A percentile compares a stretch with the other conserved stretches of the same genome.
phyloP scores from a whole-genome alignment of 2,888 invertebrate genomes.

The Coecobrya sp. region DNA sequence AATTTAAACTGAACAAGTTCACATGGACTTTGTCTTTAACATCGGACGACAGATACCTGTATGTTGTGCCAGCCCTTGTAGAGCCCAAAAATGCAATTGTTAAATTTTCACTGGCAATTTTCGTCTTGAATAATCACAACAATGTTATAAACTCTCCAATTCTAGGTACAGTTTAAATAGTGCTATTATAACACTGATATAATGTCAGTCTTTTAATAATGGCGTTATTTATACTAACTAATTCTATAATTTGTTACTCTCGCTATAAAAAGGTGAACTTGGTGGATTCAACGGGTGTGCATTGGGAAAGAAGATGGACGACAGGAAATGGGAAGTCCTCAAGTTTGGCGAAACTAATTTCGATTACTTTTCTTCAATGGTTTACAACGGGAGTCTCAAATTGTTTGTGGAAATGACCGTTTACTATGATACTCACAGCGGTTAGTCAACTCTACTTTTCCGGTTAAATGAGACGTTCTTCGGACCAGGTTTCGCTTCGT shows the following conservation, averaged over 20 bases:
- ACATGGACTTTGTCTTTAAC: conserved; percentile 67
- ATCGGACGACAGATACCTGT: conserved; percentile 54
- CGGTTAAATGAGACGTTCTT: too few species aligned
- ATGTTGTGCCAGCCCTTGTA: conserved; percentile 60
- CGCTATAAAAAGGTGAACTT: conserved; percentile 60
- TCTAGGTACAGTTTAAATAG: too few species aligned
- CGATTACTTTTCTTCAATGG: conserved; percentile 68
- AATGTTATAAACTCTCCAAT: conserved; percentile 67
- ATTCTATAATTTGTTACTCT: too few species aligned
- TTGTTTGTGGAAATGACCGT: conserved; percentile 79
- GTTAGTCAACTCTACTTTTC: too few species aligned
- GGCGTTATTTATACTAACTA: too few species aligned
- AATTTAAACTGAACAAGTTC: conserved; percentile 71
- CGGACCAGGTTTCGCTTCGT: too few species aligned
- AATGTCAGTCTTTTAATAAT: too few species aligned
- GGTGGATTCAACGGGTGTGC: conserved; percentile 68
- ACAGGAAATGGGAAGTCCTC: conserved; percentile 76
- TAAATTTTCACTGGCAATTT: conserved; percentile 66
- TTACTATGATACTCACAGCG: conserved; percentile 67
- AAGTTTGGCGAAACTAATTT: conserved; percentile 77
- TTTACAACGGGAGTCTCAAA: conserved; percentile 71
- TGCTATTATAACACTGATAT: too few species aligned
- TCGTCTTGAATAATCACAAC: conserved; percentile 71
- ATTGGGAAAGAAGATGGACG: conserved; percentile 44
- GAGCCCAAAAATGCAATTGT: conserved; percentile 70